Percentiles rank a stretch among this genome's conserved stretches.
These are phyloP conservation scores for Drosophila affinis DNA, from an alignment of 2,888 invertebrate species.

Conservation along the genomic window DNA sequence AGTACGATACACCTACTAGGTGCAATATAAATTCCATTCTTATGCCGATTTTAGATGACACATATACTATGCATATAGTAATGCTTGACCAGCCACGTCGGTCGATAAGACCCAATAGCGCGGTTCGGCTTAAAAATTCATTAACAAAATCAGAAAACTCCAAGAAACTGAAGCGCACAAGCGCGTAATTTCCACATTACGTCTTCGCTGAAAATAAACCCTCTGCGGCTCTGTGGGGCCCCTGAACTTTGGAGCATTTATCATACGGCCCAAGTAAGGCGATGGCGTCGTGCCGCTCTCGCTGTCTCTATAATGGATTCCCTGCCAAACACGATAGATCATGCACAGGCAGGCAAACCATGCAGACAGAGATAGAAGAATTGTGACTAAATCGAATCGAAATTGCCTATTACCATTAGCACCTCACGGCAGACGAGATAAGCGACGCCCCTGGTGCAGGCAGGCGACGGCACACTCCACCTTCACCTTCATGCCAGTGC, in stretches of 20 bases:
- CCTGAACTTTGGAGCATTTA: constrained; percentile 69
- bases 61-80: constrained; percentile 26
- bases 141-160: constrained; percentile 15
- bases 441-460: constrained; percentile 6
- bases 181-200: constrained; percentile 49
- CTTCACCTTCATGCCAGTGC: constrained; percentile 1
- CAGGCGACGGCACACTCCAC: constrained; percentile 12
- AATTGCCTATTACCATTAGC: constrained; percentile 58
- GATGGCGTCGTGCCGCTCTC: constrained; percentile 11
- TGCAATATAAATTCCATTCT: constrained; percentile 44
- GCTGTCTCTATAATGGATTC: constrained; percentile 16
- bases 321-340: constrained; percentile 41
- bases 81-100: constrained; percentile 19
- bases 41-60: constrained; percentile 27
- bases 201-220: constrained; percentile 60
- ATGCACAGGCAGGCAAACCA: constrained; percentile 12
- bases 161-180: constrained; percentile 2
- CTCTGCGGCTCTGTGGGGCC: constrained; percentile 12
- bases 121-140: constrained; percentile 52
- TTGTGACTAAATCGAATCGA: constrained; percentile 63
- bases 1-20: neutral
- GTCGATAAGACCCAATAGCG: constrained; percentile 46
- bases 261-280: constrained; percentile 43
- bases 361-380: constrained; percentile 39
- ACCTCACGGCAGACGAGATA: constrained; percentile 37